Evolutionary conservation across 2,113 vertebrate species (phyloP), one percentile per base, ranked within the genome.

Genomic region (Cyprinodon tularosa): DNA sequence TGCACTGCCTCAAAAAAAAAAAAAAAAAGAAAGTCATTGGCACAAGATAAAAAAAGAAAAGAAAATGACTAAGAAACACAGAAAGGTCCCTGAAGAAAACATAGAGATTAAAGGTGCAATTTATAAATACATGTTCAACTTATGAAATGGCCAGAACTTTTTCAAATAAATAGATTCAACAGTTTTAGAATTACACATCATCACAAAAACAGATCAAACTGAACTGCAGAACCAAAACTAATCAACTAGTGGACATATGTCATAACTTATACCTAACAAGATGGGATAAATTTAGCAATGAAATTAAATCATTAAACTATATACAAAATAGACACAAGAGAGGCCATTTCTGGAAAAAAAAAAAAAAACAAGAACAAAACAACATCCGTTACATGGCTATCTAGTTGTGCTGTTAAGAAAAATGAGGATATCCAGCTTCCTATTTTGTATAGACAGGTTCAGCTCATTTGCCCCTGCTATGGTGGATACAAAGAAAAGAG

Each of bases 21-120:
- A 29, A 13, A 87, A 87, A 89, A 70, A 70, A 68, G 15, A 72
- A 86, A 50, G 74, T 76, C 74, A 75, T 89, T 93, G 92, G 93
- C 91, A 93, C 85, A 83, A 76, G 47, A 45, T 48, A 72, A 74
- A 50, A 62, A 69, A 77, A 67, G 59, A n/a, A 22, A 72, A 71
- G 22, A 66, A 70, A 62, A n/a, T 67, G 29, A 17, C 50, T 71
- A 1, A 42, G 11, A 29, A 48, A 72, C 14, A 87, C 71, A 85
- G 81, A 70, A 2, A n/a, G 14, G 48, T 36, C 38, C 36, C 9
- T 37, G 44, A 38, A 57, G 68, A 64, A 53, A 53, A 53, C 15
- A 53, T 53, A 17, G 17, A 57, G 50, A 53, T 17, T 57, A n/a
- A 57, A 57, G n/a, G 50, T 57, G n/a, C 17, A n/a, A 10, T 57